These are phyloP conservation scores for Polypterus senegalus DNA, from an alignment of 2,113 vertebrate species.

Conservation along the genomic window DNA sequence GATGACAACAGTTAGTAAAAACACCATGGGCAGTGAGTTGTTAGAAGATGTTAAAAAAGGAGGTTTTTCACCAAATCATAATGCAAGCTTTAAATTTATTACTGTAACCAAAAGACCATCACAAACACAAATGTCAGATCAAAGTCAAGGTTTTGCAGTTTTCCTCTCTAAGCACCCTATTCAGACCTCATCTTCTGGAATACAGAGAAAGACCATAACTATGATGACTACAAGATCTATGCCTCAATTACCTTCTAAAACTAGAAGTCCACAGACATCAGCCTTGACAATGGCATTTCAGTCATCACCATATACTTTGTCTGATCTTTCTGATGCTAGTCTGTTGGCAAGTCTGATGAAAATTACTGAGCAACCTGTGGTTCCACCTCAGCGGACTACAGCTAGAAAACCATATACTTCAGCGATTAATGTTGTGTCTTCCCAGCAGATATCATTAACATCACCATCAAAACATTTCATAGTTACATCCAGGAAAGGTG, in stretches of 20 bases:
- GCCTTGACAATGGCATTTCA: conserved; percentile 5
- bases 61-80: too few relatives aligned
- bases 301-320: conserved; percentile 10
- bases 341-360: neutral
- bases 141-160: too few relatives aligned
- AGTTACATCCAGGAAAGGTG: too few relatives aligned
- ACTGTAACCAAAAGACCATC: too few relatives aligned
- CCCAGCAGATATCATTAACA: neutral
- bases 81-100: too few relatives aligned
- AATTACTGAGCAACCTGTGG: neutral
- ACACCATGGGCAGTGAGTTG: too few relatives aligned
- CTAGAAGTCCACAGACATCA: conserved; percentile 18
- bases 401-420: neutral
- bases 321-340: conserved; percentile 26
- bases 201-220: neutral
- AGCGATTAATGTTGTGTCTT: accelerated
- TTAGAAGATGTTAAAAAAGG: too few relatives aligned
- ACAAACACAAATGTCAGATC: too few relatives aligned
- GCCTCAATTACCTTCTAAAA: conserved; percentile 23
- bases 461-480: too few relatives aligned
- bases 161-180: neutral
- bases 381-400: conserved; percentile 7
- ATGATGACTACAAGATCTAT: neutral
- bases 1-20: too few relatives aligned
- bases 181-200: neutral